Base-by-base conservation (phyloP, 2,113 vertebrate species). In the Hirundichthys speculiger region DNA sequence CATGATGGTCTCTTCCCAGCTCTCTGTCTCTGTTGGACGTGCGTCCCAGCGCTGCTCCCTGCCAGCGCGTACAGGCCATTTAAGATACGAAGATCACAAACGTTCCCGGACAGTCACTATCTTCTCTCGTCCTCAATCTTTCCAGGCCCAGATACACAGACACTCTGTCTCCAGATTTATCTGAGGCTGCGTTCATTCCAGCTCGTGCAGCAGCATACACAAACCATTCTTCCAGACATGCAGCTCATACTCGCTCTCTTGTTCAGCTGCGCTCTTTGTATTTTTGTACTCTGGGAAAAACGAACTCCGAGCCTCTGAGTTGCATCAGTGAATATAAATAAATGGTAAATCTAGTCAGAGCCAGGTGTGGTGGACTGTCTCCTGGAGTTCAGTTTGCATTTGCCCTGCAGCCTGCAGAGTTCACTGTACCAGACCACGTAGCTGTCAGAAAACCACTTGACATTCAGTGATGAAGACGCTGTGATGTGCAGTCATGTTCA, bases 241-340 rank as follows among this genome's bases (percentile, higher is more conserved):
- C 11, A 34, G 2, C 3, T 22, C 24, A 24, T 21, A 30, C 27
- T 16, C 11, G 3, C 34, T 8, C 16, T 10, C 11, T 50, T 79
- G 74, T 71, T 74, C 51, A 47, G 30, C 47, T 0, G 49, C 5
- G 1, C 59, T 51, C 42, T 64, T 52, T 46, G 38, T 57, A 12
- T 52, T 27, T 66, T 22, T 72, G 49, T 72, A 81, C 86, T 87
- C 68, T 62, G 70, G 38, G 51, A 27, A 73, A 42, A 59, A 53
- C 57, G 52, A 60, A 47, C 38, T 34, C 59, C 73, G 15, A 64
- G 16, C 5, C 11, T n/a, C n/a, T n/a, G n/a, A n/a, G n/a, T 66
- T 73, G 11, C 3, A 38, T 18, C 39, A 9, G 27, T 11, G 4
- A 13, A 54, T 18, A 9, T n/a, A 27, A 15, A 61, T 3, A 8